A percentile compares a stretch with the other conserved stretches of the same genome.
These are phyloP conservation scores for Tubulanus polymorphus DNA, from an alignment of 2,888 invertebrate genomes.

Conservation along the genomic window DNA sequence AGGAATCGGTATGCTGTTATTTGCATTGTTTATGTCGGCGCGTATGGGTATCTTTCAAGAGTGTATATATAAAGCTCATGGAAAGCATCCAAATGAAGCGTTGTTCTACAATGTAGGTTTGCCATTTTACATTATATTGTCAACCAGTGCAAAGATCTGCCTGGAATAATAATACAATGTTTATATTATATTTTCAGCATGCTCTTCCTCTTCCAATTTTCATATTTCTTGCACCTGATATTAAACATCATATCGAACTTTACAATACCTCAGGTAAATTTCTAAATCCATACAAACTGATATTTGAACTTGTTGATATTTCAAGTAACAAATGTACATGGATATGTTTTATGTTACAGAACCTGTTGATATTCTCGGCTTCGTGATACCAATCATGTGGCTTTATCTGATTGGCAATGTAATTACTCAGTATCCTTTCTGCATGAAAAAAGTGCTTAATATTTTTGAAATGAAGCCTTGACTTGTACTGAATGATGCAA, in stretches of 20 bases:
- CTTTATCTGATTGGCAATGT: constrained; percentile 76
- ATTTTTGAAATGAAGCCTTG: not conserved
- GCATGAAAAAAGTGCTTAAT: too few species aligned
- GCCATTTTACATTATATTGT: too few species aligned
- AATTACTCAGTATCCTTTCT: constrained; percentile 74
- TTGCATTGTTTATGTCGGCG: constrained; percentile 86
- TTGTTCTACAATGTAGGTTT: constrained; percentile 56
- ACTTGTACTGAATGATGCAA: not conserved
- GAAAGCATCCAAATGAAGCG: constrained; percentile 77
- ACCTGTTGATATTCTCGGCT: constrained; percentile 59
- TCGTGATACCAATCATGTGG: constrained; percentile 69
- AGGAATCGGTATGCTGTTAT: constrained; percentile 75
- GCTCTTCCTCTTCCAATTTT: constrained; percentile 86
- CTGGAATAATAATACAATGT: too few species aligned
- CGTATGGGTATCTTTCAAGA: constrained; percentile 95
- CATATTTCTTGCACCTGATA: constrained; percentile 71
- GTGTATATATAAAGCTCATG: constrained; percentile 73
- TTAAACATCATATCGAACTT: constrained; percentile 70
- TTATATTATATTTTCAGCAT: constrained; percentile 63
- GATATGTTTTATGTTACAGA: constrained; percentile 40
- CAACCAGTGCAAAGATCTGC: too few species aligned
- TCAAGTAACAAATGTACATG: not conserved
- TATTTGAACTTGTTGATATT: too few species aligned
- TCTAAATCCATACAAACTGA: too few species aligned
- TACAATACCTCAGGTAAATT: constrained; percentile 62